Conservation (phyloP, 2,888 invertebrate species). For the Lasioglossum figueresi region DNA sequence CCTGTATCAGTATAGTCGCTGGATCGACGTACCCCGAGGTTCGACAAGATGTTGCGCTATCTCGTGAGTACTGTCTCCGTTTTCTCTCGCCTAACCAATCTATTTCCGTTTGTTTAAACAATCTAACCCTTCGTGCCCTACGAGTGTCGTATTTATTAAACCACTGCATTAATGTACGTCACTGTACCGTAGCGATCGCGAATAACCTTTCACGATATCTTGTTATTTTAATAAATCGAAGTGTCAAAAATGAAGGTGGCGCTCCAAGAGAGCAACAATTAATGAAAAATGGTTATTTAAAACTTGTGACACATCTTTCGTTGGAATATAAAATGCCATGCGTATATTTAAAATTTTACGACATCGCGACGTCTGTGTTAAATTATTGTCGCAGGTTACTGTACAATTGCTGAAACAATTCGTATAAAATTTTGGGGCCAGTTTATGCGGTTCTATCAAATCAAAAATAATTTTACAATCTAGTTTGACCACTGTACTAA, state of each 20-base stretch:
- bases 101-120: neutral
- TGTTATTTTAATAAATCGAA: neutral
- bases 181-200: neutral
- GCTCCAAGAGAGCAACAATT: too few relatives aligned
- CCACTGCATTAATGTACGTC: neutral
- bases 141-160: neutral
- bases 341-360: too few relatives aligned
- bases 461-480: too few relatives aligned
- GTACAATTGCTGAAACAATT: too few relatives aligned
- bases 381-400: too few relatives aligned
- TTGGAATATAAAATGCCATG: too few relatives aligned
- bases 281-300: neutral
- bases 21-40: slow-evolving; percentile 44
- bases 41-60: slow-evolving; percentile 60
- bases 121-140: neutral
- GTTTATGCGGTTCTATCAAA: too few relatives aligned
- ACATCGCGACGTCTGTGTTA: too few relatives aligned
- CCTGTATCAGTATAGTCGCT: slow-evolving; percentile 55
- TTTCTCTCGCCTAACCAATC: neutral
- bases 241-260: neutral
- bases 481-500: neutral
- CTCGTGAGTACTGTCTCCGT: slow-evolving; percentile 68
- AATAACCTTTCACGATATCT: neutral
- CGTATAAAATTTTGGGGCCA: too few relatives aligned
- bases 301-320: neutral